Evolutionary conservation across 2,888 invertebrate species (phyloP).

Genomic region (Agrilus biguttatus): DNA sequence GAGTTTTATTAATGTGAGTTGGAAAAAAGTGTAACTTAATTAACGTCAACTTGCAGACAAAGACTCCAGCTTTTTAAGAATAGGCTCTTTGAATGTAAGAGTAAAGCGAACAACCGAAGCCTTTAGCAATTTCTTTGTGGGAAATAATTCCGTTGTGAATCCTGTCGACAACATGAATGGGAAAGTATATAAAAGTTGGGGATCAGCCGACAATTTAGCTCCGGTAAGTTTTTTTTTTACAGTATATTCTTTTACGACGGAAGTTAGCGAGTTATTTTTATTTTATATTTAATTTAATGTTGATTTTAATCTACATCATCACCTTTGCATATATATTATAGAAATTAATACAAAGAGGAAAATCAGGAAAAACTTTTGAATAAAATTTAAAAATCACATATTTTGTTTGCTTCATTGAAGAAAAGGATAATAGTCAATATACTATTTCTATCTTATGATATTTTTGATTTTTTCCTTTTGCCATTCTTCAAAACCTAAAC

Average conservation of each 20-base stretch:
- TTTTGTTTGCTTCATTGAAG: no score
- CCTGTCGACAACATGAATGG: slow-evolving; percentile 36
- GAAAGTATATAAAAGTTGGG: slow-evolving; percentile 75
- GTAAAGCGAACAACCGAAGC: slow-evolving; percentile 88
- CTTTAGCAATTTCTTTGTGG: slow-evolving; percentile 78
- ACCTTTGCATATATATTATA: no score
- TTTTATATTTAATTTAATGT: not conserved
- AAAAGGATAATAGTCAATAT: no score
- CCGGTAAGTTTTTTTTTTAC: slow-evolving; percentile 32
- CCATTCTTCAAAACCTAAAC: no score
- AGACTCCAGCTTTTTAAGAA: slow-evolving; percentile 79
- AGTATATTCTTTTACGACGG: not conserved
- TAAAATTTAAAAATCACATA: no score
- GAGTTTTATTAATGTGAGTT: no score
- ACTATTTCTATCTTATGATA: no score
- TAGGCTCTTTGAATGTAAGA: slow-evolving; percentile 82
- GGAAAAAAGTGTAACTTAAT: not conserved
- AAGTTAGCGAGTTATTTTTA: not conserved
- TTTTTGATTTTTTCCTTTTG: no score
- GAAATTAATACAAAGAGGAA: no score
- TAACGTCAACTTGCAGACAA: slow-evolving; percentile 47
- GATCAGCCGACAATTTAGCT: slow-evolving; percentile 76
- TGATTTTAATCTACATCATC: no score
- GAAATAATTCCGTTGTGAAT: slow-evolving; percentile 33
- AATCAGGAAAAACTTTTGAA: no score